Conservation (phyloP, 2,797 vertebrate species). For the Chaetophractus vellerosus region DNA sequence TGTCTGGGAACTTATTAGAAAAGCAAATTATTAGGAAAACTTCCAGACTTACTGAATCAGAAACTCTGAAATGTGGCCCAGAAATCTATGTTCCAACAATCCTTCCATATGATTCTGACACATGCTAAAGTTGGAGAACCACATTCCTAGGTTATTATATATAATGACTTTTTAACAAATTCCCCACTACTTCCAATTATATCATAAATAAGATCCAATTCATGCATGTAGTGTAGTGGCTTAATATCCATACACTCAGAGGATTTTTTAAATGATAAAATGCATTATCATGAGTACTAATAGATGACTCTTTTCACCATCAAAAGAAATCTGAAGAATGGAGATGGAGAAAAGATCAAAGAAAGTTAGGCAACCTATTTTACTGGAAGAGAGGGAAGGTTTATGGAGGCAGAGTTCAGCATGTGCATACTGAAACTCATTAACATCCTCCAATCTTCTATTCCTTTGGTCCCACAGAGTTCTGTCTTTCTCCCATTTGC, state of each 20-base stretch:
- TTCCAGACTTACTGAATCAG: background rate
- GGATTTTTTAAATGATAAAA: background rate
- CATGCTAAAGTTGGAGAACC: background rate
- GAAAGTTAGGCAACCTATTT: background rate
- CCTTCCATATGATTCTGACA: background rate
- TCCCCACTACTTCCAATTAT: background rate
- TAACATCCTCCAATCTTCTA: background rate
- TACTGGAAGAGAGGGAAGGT: background rate
- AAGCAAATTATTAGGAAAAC: background rate
- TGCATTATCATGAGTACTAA: background rate
- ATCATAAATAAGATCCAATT: background rate
- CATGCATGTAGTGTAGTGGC: background rate
- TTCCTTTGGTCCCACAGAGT: background rate
- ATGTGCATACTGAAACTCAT: background rate
- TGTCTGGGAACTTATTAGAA: background rate
- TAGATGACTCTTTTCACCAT: background rate
- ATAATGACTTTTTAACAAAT: background rate
- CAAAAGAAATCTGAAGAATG: background rate
- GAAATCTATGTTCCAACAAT: background rate
- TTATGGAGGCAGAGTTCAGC: background rate
- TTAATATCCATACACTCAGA: background rate
- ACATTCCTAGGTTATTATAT: background rate
- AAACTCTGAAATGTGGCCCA: background rate
- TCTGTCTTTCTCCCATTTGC: background rate
- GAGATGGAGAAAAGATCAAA: background rate